Evolutionary conservation across 2,113 vertebrate species (phyloP).

Genomic region (Hypomesus transpacificus): DNA sequence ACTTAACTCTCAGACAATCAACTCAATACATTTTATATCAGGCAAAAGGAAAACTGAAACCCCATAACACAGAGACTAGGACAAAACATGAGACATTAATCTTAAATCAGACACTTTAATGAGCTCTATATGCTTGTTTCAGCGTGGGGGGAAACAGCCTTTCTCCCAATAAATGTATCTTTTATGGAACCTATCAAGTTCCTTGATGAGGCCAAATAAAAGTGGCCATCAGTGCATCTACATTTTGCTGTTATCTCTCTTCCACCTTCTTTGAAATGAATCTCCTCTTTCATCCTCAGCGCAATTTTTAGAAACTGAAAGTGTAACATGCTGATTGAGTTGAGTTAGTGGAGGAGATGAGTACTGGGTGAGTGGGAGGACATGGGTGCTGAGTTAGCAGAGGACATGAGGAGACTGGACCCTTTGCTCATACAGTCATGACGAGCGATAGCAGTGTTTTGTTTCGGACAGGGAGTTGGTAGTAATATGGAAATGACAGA

Average conservation of each 20-base stretch:
- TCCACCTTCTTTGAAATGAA: background rate
- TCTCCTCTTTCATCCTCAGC: background rate
- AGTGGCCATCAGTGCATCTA: background rate
- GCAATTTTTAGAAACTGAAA: background rate
- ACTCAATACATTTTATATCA: slow-evolving; percentile 50
- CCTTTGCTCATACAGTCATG: background rate
- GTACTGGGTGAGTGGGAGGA: too few species aligned
- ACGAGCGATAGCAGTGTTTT: slow-evolving; percentile 31
- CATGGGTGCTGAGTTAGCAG: too few species aligned
- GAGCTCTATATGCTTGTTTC: slow-evolving; percentile 8
- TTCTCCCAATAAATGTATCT: slow-evolving; percentile 15
- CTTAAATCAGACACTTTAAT: slow-evolving; percentile 26
- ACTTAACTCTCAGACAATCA: slow-evolving; percentile 53
- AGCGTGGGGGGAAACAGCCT: slow-evolving; percentile 17
- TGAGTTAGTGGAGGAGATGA: too few species aligned
- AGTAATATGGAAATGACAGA: slow-evolving; percentile 59
- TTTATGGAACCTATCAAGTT: slow-evolving; percentile 19
- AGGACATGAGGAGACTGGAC: background rate
- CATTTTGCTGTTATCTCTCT: background rate
- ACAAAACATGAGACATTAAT: slow-evolving; percentile 32
- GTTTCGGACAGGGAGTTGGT: slow-evolving; percentile 35
- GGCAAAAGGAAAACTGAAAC: slow-evolving; percentile 26
- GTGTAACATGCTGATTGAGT: background rate
- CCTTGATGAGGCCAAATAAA: slow-evolving; percentile 21
- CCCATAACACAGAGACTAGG: slow-evolving; percentile 9